Percentiles rank a stretch among this genome's conserved stretches.
These are phyloP conservation scores for Lampris incognitus DNA, from an alignment of 2,113 vertebrate species.

Conservation along the genomic window DNA sequence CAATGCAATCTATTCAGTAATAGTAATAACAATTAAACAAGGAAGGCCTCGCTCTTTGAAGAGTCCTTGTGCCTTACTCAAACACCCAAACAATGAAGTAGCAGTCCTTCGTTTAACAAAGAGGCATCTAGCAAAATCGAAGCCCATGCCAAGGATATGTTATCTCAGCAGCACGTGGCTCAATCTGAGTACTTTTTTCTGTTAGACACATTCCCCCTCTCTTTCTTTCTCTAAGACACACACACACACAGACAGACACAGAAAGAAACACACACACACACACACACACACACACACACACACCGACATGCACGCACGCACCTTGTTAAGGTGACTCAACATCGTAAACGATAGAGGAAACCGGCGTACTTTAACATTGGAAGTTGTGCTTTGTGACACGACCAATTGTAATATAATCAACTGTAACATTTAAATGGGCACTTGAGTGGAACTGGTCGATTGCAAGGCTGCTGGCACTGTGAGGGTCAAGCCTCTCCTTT, in stretches of 20 bases:
- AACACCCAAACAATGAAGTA: constrained; percentile 3
- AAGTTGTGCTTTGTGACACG: constrained; percentile 65
- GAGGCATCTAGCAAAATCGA: background rate
- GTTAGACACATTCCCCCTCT: constrained; percentile 24
- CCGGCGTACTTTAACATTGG: constrained; percentile 60
- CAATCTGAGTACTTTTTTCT: constrained; percentile 6
- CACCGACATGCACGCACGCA: constrained; percentile 10
- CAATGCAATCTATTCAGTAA: too few species aligned
- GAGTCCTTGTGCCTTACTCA: background rate
- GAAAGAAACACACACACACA: constrained; percentile 16
- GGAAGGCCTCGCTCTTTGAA: background rate
- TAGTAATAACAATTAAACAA: background rate
- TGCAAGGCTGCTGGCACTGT: constrained; percentile 8
- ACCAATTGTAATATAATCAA: constrained; percentile 67
- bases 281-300: constrained; percentile 12
- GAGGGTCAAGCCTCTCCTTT: constrained; percentile 32
- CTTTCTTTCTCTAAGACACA: background rate
- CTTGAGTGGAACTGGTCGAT: constrained; percentile 44
- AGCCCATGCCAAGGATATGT: constrained; percentile 1
- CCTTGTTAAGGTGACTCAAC: constrained; percentile 47
- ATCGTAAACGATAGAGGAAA: constrained; percentile 40
- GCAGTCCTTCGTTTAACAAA: constrained; percentile 1
- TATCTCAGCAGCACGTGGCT: constrained; percentile 13
- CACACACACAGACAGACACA: constrained; percentile 19
- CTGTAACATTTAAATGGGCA: constrained; percentile 65